Conservation (phyloP, 2,888 invertebrate species). For the Agrotis ipsilon region DNA sequence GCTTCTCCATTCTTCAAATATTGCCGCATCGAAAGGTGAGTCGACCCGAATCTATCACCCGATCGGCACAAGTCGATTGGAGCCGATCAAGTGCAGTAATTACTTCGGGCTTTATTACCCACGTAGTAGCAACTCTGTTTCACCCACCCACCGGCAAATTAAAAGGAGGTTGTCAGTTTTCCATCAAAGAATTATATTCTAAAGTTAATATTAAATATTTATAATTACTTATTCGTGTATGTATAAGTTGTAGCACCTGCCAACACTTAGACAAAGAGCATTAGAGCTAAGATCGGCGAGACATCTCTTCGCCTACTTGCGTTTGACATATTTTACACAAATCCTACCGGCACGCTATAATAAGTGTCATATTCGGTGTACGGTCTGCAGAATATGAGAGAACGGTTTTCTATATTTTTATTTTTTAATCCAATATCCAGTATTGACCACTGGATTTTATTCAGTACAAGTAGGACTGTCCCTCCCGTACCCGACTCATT, state of each 20-base stretch:
- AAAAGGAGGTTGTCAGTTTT: neutral
- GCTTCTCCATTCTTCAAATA: no score
- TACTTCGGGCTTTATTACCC: no score
- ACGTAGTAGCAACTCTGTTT: no score
- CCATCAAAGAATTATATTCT: neutral
- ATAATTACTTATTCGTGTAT: neutral
- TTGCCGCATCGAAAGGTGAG: no score
- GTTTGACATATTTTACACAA: slow-evolving; percentile 91
- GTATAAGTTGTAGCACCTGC: slow-evolving; percentile 26
- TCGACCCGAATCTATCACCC: no score
- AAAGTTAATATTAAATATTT: neutral
- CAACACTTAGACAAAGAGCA: slow-evolving; percentile 66
- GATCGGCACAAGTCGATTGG: no score
- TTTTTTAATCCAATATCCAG: no score
- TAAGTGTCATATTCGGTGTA: slow-evolving; percentile 89
- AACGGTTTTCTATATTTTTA: no score
- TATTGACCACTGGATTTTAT: no score
- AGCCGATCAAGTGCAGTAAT: no score
- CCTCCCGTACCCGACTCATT: no score
- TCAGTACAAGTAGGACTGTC: no score
- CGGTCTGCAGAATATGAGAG: slow-evolving; percentile 67
- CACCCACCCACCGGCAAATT: neutral
- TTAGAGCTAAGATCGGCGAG: slow-evolving; percentile 68
- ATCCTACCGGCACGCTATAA: slow-evolving; percentile 86
- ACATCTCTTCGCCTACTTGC: slow-evolving; percentile 75